Evolutionary conservation across 2,888 invertebrate species (phyloP), one percentile per base, ranked within the genome.

Genomic region (Balanococcus diminutus): DNA sequence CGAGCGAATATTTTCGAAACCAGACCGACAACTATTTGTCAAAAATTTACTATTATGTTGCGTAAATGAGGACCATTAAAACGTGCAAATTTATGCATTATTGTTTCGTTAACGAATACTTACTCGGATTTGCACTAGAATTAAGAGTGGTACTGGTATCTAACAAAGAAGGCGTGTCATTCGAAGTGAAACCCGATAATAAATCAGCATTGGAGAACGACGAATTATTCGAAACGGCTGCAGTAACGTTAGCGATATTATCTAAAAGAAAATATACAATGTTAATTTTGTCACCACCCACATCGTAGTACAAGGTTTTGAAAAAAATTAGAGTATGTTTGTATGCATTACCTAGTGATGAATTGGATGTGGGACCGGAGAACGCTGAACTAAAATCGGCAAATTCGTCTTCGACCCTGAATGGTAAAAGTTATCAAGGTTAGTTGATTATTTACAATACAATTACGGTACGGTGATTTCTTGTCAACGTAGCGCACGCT

Each of bases 371-470:
- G 4, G 87, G 84, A 31, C 84, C 86, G 51, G 89, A 89, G 90
- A 96, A 96, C 9, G 95, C 95, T 75, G 93, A 93, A 87, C 92
- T 92, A 90, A 96, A 96, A 90, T 96, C 96, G 0, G 96, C 96
- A 90, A 96, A 96, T 87, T 94, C 94, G 88, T 94, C 94, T 42
- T 85, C 85, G 39, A 42, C 51, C 46, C 85, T 85, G 81, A 75
- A 75, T 4, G 25, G 32, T 56, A 81, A 46, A n/a, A 51, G 39
- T 28, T 79, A 28, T 46, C 51, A n/a, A 84, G 46, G 51, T 42
- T 46, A 46, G 25, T 79, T 56, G 32, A 86, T 32, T 61, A 72
- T 14, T 39, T 36, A 61, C 8, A 81, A 28, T 8, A n/a, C 46
- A 79, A 79, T 79, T 79, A 79, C 67, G 28, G 6, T 3, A 28